A percentile compares a stretch with the other conserved stretches of the same genome.
Conservation (phyloP, 2,113 vertebrate species). For the Strix aluco region DNA sequence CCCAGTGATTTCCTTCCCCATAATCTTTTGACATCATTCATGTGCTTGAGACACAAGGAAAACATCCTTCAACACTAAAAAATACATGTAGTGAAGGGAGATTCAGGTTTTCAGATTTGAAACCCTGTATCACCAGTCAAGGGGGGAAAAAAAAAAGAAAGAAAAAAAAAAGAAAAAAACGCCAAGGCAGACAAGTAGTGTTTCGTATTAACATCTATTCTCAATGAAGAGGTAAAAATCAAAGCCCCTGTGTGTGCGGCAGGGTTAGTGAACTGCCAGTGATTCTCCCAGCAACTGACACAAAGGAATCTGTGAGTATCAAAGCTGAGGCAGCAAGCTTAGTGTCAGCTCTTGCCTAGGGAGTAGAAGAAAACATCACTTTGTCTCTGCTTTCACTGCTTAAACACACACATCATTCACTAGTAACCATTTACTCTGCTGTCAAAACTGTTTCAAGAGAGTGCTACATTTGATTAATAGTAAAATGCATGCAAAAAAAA, state of each 20-base stretch:
- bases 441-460: constrained; percentile 64
- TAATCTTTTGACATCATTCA: not conserved
- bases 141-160: no score
- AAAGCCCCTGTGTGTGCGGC: constrained; percentile 4
- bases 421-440: constrained; percentile 58
- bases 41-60: not conserved
- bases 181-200: constrained; percentile 6
- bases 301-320: constrained; percentile 44
- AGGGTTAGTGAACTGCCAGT: constrained; percentile 49
- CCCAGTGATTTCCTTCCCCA: not conserved
- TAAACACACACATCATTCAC: constrained; percentile 52
- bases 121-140: not conserved
- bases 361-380: constrained; percentile 49
- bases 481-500: constrained; percentile 12
- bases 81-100: not conserved
- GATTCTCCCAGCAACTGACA: constrained; percentile 55
- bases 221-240: constrained; percentile 54
- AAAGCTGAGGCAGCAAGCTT: constrained; percentile 28
- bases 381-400: constrained; percentile 55
- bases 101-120: not conserved
- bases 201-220: constrained; percentile 41
- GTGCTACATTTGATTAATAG: constrained; percentile 50
- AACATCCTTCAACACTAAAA: not conserved
- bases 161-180: not conserved
- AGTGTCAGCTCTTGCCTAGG: constrained; percentile 33